These are phyloP conservation scores for Trematomus bernacchii DNA, from an alignment of 2,797 vertebrate species.

Conservation along the genomic window DNA sequence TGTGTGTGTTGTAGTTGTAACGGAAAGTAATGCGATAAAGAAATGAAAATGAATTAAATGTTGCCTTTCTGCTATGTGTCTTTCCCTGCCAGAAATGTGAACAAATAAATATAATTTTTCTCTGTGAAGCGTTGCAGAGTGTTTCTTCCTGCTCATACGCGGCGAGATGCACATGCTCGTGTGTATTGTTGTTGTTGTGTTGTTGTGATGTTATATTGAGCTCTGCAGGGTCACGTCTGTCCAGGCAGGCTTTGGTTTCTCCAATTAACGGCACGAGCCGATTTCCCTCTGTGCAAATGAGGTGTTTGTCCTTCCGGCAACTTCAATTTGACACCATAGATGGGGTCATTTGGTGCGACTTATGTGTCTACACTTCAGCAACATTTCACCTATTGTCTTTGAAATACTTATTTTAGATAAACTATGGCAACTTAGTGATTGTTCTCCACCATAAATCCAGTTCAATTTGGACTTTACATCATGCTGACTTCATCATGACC, in stretches of 20 bases:
- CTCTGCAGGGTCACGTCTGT: slow-evolving; percentile 20
- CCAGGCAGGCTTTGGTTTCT: slow-evolving; percentile 36
- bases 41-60: slow-evolving; percentile 5
- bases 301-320: slow-evolving; percentile 41
- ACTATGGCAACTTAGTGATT: neutral
- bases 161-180: neutral
- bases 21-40: slow-evolving; percentile 20
- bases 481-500: neutral
- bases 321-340: slow-evolving; percentile 22
- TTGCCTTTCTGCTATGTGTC: slow-evolving; percentile 28
- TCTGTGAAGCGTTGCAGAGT: slow-evolving; percentile 12
- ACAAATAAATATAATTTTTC: slow-evolving; percentile 47
- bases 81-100: slow-evolving; percentile 38
- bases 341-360: slow-evolving; percentile 19
- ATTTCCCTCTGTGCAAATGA: slow-evolving; percentile 38
- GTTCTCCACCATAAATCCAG: neutral
- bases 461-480: neutral
- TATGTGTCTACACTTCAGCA: slow-evolving; percentile 14
- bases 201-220: slow-evolving; percentile 41
- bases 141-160: neutral
- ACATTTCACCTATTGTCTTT: slow-evolving; percentile 4
- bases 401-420: neutral
- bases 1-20: slow-evolving; percentile 17
- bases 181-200: neutral
- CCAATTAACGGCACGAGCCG: slow-evolving; percentile 35